Evolutionary conservation across 2,888 invertebrate species (phyloP).

Genomic region (Tipula confusa): DNA sequence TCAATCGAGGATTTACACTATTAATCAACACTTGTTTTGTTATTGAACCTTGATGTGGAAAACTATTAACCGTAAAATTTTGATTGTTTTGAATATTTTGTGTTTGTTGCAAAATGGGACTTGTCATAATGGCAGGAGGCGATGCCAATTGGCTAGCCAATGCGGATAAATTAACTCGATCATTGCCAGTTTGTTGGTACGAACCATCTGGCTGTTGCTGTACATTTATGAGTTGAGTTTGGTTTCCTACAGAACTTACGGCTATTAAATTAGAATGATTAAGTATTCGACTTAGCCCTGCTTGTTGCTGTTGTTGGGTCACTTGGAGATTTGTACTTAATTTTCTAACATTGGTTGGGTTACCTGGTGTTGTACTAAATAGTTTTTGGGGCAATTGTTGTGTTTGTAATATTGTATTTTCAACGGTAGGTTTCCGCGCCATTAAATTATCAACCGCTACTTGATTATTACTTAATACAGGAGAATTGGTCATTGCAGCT

Average conservation of each 20-base stretch:
- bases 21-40: conserved; percentile 32
- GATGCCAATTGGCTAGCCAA: conserved; percentile 50
- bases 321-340: conserved; percentile 48
- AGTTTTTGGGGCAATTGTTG: conserved; percentile 41
- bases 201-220: conserved; percentile 26
- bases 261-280: conserved; percentile 44
- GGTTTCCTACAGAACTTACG: conserved; percentile 36
- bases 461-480: conserved; percentile 47
- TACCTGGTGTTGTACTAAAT: conserved; percentile 40
- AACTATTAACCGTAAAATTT: conserved; percentile 36
- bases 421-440: not conserved
- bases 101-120: conserved; percentile 29
- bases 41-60: conserved; percentile 38
- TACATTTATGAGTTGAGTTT: conserved; percentile 33
- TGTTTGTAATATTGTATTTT: conserved; percentile 34
- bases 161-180: conserved; percentile 50
- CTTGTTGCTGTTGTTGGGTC: conserved; percentile 42
- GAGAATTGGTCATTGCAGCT: conserved; percentile 64
- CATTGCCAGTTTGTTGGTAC: conserved; percentile 31
- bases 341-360: conserved; percentile 38
- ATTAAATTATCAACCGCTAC: not conserved
- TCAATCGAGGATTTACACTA: conserved; percentile 27
- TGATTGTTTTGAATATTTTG: conserved; percentile 36
- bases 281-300: conserved; percentile 21
- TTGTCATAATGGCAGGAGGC: conserved; percentile 49